Evolutionary conservation across 2,113 vertebrate genomes (phyloP), one percentile per base, ranked within the genome.

Genomic region (Callithrix jacchus): DNA sequence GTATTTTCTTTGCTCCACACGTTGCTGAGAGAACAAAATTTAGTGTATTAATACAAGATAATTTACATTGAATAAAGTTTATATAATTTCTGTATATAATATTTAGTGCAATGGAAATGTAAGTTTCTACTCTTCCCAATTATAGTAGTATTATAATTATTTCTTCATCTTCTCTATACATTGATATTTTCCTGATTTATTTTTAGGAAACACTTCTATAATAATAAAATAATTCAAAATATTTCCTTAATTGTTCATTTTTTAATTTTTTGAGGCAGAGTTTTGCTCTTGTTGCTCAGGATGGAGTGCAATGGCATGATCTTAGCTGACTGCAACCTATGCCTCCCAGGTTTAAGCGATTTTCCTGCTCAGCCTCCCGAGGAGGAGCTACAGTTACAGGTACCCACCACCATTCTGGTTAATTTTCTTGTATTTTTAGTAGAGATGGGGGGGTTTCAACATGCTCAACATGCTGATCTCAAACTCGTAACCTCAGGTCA

Each of bases 401-500:
- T 1, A 13, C 30, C 12, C 13, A 30, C 12, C 27, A 64, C 61
- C 11, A 14, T 64, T 27, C 5, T 13, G 0, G 27, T 5, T 30
- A 30, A 64, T 30, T 64, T 64, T 64, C 16, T 64, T 64, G 27
- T 14, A 64, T 32, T 64, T 64, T 30, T 64, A 64, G 61, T 30
- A 64, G 61, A 64, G 27, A 64, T 13, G 5, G 12, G 11, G 5
- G 12, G 11, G 27, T 64, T 64, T 32, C 61, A 64, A 27, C 5
- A 64, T 32, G 12, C 32, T 14, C 27, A 30, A 30, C 5, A 64
- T 12, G 61, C 61, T 64, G 61, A 13, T 14, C 61, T 64, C 12
- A 25, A 64, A 32, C 61, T 32, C 4, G 2, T 32, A 12, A 64
- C 61, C 27, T 64, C 61, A 32, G 12, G 27, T 64, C 11, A 64